These are phyloP conservation scores for Petrolisthes manimaculis DNA, from an alignment of 2,888 invertebrate species.

Conservation along the genomic window DNA sequence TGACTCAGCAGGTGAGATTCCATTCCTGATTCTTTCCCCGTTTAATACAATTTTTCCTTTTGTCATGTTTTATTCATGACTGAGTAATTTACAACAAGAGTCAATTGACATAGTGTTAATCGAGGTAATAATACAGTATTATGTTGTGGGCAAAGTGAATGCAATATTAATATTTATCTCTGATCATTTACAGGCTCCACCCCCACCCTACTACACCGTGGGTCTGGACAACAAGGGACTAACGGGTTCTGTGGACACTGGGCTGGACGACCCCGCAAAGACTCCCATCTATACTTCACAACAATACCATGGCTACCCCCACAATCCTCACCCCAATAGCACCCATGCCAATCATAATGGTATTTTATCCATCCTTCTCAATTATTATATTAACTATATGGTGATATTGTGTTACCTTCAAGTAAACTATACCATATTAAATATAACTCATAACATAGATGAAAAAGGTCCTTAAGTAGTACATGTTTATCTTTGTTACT, in stretches of 20 bases:
- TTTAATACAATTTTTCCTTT: neutral
- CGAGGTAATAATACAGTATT: neutral
- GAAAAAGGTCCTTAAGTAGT: too few species aligned
- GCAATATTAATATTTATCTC: neutral
- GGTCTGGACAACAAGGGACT: conserved; percentile 92
- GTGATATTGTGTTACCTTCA: too few species aligned
- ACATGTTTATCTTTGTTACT: too few species aligned
- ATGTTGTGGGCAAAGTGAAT: neutral
- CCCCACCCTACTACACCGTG: conserved; percentile 86
- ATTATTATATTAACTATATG: neutral
- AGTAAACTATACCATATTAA: too few species aligned
- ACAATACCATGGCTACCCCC: conserved; percentile 86
- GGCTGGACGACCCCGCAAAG: conserved; percentile 62
- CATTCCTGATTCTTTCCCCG: conserved; percentile 71
- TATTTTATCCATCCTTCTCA: neutral
- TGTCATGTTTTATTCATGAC: neutral
- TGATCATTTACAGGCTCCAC: conserved; percentile 53
- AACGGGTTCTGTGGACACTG: conserved; percentile 71
- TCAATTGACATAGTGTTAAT: neutral
- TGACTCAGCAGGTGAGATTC: conserved; percentile 57
- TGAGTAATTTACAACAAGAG: neutral
- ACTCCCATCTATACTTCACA: conserved; percentile 60
- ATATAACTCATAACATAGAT: too few species aligned
- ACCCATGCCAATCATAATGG: conserved; percentile 46
- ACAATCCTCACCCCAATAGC: conserved; percentile 89